Base-by-base conservation (phyloP, 2,888 invertebrate species). In the Uloborus plumipes region DNA sequence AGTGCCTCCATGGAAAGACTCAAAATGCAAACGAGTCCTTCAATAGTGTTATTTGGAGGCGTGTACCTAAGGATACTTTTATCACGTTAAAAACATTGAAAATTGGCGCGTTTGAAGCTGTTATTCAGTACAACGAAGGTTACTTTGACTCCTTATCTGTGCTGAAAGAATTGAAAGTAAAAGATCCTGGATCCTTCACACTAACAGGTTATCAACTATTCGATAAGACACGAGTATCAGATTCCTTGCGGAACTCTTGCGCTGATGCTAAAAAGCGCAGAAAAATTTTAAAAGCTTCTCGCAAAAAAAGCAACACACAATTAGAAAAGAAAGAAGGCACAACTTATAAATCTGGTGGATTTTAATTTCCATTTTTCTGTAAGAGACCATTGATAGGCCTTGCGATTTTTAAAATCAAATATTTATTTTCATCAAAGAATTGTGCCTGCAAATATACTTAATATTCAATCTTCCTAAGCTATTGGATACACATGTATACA, bases 11-110 rank as follows among this genome's bases (percentile, higher is more conserved):
- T 18, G n/a, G 9, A 55, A 55, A 55, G 13, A 61, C 61, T 15
- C 61, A 61, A 61, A 61, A 61, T 61, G 61, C 61, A 7, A 61
- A 61, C 14, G 61, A 61, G 1, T 20, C 61, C 3, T 61, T 61
- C 18, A 61, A 61, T 22, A 14, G 61, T 11, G 22, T 11, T 6
- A 20, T 61, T 11, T 39, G 39, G 39, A 39, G 39, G 9, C 39
- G 39, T 39, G 39, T 39, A 11, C 39, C 39, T 39, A 39, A 39
- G 39, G 39, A 39, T 6, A 39, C 9, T 39, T 39, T 39, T 39
- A 9, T 39, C 11, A 11, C 39, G 1, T 39, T 39, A 22, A 61
- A 61, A 61, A 14, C 20, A 16, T 61, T 61, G 26, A 6, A 22
- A 18, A 22, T 20, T 61, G 61, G 61, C 1, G 61, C 4, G 4